Conservation (phyloP, 92 coral and sea anemone genomes). For the Plumapathes pennacea region DNA sequence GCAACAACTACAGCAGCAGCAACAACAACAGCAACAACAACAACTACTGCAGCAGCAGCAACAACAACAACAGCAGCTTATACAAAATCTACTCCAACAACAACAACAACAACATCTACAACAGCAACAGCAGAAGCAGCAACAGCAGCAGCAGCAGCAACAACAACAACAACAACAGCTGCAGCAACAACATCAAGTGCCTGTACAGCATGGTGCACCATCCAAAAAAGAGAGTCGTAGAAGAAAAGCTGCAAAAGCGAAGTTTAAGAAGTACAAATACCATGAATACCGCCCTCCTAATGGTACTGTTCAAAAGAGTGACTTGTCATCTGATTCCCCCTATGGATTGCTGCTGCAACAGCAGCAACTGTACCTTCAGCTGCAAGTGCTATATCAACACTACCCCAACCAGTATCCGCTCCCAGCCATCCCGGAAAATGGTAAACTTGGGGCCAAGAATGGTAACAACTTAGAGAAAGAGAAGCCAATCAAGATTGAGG, state of each 20-base stretch:
- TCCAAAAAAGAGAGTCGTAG: constrained; percentile 72
- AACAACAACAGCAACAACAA: constrained; percentile 15
- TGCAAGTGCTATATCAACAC: constrained; percentile 93
- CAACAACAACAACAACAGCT: constrained; percentile 17
- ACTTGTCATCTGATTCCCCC: constrained; percentile 88
- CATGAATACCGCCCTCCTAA: constrained; percentile 91
- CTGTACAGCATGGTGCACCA: constrained; percentile 6
- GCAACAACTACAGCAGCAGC: constrained; percentile 48
- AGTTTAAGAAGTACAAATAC: constrained; percentile 75
- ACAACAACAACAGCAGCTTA: constrained; percentile 24
- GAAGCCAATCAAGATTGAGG: constrained; percentile 90
- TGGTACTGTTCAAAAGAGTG: constrained; percentile 80
- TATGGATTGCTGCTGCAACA: constrained; percentile 93
- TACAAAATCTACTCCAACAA: constrained; percentile 13
- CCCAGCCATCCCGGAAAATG: constrained; percentile 81
- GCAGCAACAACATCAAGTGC: constrained; percentile 15
- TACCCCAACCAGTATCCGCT: constrained; percentile 86
- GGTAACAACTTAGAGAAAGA: constrained; percentile 53
- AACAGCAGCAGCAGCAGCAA: constrained; percentile 22
- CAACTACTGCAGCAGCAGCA: constrained; percentile 1
- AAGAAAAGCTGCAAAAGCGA: constrained; percentile 79
- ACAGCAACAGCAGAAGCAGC: constrained; percentile 27
- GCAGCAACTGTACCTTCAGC: constrained; percentile 89
- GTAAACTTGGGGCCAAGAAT: constrained; percentile 43
- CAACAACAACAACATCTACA: constrained; percentile 32